Base-by-base conservation (phyloP, 2,888 invertebrate species). In the Eupithecia dodoneata region DNA sequence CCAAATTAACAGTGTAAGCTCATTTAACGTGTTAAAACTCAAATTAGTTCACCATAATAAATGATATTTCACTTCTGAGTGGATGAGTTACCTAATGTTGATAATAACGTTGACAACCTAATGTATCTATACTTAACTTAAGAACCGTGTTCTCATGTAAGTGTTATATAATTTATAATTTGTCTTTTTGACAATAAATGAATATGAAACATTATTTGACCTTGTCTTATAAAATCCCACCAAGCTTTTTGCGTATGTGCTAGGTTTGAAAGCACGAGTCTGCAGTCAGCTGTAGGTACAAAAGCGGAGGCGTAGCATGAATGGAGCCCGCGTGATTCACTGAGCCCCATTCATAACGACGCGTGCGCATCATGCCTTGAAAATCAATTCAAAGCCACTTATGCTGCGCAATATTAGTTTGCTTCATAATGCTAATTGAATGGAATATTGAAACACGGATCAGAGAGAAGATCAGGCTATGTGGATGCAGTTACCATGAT, bases 271-370 rank as follows among this genome's bases (percentile, higher is more conserved):
- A 18, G 70, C 70, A 47, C 70, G 66, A 75, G 69, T 77, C 69
- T 77, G 67, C 74, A 74, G 47, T 70, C 70, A 47, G 47, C 70
- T 18, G 44, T 69, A 10, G 10, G 63, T 63, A 30, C 66, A 42
- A 66, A 66, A 42, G 70, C 70, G 90, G 93, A 92, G 91, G 92
- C 86, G 79, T 74, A 80, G 85, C 84, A 89, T 94, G 92, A 94
- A 94, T 94, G 94, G 91, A 88, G 65, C 83, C 86, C 85, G 89
- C 87, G 90, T 94, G 94, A 94, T 92, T 94, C 94, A 94, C 91
- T 85, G 88, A 86, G 86, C 81, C 86, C 88, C 94, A 94, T 94
- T 94, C 93, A 94, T 89, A 90, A 87, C 81, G 85, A 84, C 84
- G 87, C 87, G 86, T 84, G 87, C 86, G 86, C 88, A 87, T 88